phyloP scores from a whole-genome alignment of 2,113 vertebrate genomes.

The Lagopus muta region DNA sequence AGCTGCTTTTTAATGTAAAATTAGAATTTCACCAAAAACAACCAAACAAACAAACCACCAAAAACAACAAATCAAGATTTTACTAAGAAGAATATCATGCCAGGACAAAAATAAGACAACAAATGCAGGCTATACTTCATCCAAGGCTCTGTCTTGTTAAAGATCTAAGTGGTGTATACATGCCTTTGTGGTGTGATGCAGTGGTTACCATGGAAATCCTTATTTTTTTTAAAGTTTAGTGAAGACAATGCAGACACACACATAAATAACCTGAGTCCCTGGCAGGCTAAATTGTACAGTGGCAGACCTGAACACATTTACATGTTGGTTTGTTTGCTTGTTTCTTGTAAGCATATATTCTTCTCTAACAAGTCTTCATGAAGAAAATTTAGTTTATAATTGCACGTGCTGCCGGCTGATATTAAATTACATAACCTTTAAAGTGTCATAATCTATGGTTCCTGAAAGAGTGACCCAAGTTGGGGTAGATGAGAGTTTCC shows the following conservation, averaged over 20 bases:
- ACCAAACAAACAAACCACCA: no score
- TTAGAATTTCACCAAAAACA: background rate
- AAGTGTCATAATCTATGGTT: background rate
- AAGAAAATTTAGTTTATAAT: background rate
- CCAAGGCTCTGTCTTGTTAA: constrained; percentile 32
- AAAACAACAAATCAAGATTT: background rate
- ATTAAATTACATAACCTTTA: background rate
- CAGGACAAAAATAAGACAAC: background rate
- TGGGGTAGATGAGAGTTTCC: background rate
- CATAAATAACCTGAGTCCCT: constrained; percentile 45
- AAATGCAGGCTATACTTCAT: background rate
- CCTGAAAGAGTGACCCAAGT: background rate
- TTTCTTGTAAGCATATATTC: background rate
- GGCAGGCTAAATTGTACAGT: constrained; percentile 34
- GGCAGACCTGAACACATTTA: constrained; percentile 33
- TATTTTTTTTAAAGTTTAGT: constrained; percentile 49
- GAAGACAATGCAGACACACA: constrained; percentile 47
- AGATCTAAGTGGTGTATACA: background rate
- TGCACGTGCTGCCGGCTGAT: background rate
- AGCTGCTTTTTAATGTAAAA: background rate
- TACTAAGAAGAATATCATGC: background rate
- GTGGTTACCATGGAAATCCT: constrained; percentile 63
- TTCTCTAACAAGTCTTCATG: background rate
- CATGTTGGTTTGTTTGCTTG: background rate
- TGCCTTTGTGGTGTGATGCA: constrained; percentile 27